Conservation (phyloP, 1,140 invertebrate genomes). For the Ephestia elutella region DNA sequence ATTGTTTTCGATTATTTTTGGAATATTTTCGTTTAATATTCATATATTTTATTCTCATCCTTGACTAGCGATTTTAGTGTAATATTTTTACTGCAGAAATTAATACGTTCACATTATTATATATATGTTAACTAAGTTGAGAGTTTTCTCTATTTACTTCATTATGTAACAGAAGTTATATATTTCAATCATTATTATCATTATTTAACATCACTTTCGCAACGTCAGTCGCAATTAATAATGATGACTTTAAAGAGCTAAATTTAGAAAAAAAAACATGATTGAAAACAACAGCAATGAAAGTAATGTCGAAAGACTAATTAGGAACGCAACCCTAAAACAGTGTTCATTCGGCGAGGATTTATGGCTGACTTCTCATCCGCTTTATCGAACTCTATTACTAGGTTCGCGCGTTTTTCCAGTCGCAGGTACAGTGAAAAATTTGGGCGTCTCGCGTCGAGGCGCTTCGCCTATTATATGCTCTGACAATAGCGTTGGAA, state of each 20-base stretch:
- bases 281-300: constrained; percentile 12
- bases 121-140: no score
- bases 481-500: constrained; percentile 15
- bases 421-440: constrained; percentile 29
- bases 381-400: constrained; percentile 43
- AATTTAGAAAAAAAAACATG: background rate
- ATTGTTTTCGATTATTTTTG: constrained; percentile 17
- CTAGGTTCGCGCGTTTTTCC: constrained; percentile 32
- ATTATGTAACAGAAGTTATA: no score
- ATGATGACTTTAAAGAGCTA: constrained; percentile 10
- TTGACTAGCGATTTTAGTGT: no score
- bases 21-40: constrained; percentile 29
- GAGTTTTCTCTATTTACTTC: no score
- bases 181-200: no score
- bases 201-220: no score
- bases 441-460: constrained; percentile 18
- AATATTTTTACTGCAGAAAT: no score
- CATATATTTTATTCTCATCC: constrained; percentile 23
- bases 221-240: no score
- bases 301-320: background rate
- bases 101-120: no score
- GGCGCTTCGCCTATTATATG: background rate
- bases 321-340: background rate
- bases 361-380: constrained; percentile 37
- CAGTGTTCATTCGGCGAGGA: constrained; percentile 21